Conservation (phyloP, 2,888 invertebrate genomes). For the Drosophila bunnanda region DNA sequence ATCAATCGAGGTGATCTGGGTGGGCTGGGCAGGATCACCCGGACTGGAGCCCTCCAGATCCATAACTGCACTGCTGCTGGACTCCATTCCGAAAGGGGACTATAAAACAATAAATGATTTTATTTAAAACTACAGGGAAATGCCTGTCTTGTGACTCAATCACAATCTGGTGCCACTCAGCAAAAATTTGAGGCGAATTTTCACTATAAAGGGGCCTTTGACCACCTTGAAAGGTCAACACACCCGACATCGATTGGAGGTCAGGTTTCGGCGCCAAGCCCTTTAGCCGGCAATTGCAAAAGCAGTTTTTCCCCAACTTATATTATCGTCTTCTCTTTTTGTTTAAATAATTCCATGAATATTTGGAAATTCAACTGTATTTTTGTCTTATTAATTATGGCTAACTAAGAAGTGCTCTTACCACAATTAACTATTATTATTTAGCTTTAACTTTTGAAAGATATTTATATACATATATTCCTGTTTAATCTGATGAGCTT, state of each 20-base stretch:
- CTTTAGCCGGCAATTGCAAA: slow-evolving; percentile 19
- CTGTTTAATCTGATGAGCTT: neutral
- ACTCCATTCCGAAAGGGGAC: slow-evolving; percentile 11
- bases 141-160: slow-evolving; percentile 34
- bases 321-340: neutral
- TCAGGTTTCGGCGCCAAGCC: slow-evolving; percentile 54
- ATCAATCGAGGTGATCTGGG: slow-evolving; percentile 89
- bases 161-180: slow-evolving; percentile 28
- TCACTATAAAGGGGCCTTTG: slow-evolving; percentile 39
- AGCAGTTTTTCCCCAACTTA: neutral
- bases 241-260: slow-evolving; percentile 38
- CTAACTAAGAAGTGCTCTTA: too few relatives aligned
- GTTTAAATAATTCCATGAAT: slow-evolving; percentile 15
- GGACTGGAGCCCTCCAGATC: slow-evolving; percentile 36
- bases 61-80: slow-evolving; percentile 19
- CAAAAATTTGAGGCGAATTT: slow-evolving; percentile 44
- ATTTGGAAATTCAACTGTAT: neutral
- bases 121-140: slow-evolving; percentile 2
- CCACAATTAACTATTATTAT: too few relatives aligned
- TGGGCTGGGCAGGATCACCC: slow-evolving; percentile 41
- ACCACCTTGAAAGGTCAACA: slow-evolving; percentile 54
- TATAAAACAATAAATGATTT: neutral
- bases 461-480: neutral
- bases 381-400: neutral
- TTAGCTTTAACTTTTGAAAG: neutral